These are phyloP conservation scores for Okamejei kenojei DNA, from an alignment of 2,797 vertebrate species.

Conservation along the genomic window DNA sequence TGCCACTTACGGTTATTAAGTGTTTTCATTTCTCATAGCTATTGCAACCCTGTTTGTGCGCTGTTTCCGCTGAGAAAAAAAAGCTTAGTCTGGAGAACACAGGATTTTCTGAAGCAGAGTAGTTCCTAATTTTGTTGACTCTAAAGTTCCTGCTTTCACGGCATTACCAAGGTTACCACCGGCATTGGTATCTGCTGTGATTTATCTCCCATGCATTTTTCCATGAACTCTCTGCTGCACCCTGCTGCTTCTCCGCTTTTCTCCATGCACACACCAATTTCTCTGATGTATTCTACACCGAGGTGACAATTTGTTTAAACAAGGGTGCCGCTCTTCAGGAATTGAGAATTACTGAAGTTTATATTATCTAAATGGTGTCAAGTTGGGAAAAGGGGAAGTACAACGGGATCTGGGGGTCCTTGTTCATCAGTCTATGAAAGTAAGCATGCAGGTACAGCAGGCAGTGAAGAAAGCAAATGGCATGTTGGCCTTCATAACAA, in stretches of 20 bases:
- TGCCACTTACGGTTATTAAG: constrained; percentile 21
- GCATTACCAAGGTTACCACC: constrained; percentile 23
- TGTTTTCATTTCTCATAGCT: constrained; percentile 21
- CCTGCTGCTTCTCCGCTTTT: neutral
- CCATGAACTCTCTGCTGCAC: neutral
- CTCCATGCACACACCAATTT: neutral
- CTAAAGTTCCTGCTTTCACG: constrained; percentile 17
- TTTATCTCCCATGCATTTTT: constrained; percentile 3
- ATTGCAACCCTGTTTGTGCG: neutral
- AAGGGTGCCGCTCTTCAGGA: no score
- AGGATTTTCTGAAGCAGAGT: constrained; percentile 6
- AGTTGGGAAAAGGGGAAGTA: no score
- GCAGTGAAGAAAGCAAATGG: no score
- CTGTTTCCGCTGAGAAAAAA: constrained; percentile 11
- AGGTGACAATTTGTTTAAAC: no score
- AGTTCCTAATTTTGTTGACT: constrained; percentile 35
- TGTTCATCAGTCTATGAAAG: no score
- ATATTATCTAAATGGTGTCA: no score
- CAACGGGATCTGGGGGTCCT: no score
- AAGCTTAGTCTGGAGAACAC: constrained; percentile 21
- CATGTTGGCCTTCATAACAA: no score
- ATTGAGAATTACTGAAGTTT: no score
- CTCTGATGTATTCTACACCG: neutral
- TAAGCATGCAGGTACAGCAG: no score
- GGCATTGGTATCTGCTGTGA: constrained; percentile 15